Percentiles rank a stretch among this genome's conserved stretches.
Conservation (phyloP, 2,888 invertebrate species). For the Argynnis bischoffii region DNA sequence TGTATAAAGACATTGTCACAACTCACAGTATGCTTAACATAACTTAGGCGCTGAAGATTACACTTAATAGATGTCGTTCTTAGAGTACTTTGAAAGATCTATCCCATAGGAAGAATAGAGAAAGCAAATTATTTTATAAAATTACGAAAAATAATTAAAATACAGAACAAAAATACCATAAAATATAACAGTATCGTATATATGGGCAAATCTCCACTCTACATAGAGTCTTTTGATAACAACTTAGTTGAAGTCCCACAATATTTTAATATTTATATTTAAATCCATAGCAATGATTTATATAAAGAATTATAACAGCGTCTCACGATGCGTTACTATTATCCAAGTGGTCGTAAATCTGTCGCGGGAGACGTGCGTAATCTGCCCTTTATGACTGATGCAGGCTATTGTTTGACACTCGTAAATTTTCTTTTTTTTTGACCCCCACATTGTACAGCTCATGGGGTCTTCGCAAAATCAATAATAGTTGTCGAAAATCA, state of each 20-base stretch:
- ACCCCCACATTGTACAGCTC: slow-evolving; percentile 33
- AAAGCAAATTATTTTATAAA: too few species aligned
- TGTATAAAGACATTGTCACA: too few species aligned
- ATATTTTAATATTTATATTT: slow-evolving; percentile 12
- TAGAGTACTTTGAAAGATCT: too few species aligned
- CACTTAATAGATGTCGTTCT: too few species aligned
- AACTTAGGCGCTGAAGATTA: too few species aligned
- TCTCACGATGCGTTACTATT: slow-evolving; percentile 50
- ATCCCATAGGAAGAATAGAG: too few species aligned
- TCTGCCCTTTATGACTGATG: slow-evolving; percentile 79
- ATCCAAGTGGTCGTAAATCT: slow-evolving; percentile 73
- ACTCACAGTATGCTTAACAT: too few species aligned
- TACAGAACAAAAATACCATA: neutral
- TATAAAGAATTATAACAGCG: slow-evolving; percentile 10
- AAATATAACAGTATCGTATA: neutral
- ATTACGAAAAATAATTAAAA: too few species aligned
- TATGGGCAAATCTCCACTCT: neutral
- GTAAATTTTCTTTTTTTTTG: slow-evolving; percentile 58
- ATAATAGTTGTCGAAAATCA: slow-evolving; percentile 20
- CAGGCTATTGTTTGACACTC: slow-evolving; percentile 66
- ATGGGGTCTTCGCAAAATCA: slow-evolving; percentile 35
- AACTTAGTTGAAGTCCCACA: slow-evolving; percentile 1
- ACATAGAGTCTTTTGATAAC: neutral
- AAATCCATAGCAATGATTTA: slow-evolving; percentile 20
- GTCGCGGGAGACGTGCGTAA: slow-evolving; percentile 65